Evolutionary conservation across 2,113 vertebrate genomes (phyloP).

Genomic region (Cavia porcellus): DNA sequence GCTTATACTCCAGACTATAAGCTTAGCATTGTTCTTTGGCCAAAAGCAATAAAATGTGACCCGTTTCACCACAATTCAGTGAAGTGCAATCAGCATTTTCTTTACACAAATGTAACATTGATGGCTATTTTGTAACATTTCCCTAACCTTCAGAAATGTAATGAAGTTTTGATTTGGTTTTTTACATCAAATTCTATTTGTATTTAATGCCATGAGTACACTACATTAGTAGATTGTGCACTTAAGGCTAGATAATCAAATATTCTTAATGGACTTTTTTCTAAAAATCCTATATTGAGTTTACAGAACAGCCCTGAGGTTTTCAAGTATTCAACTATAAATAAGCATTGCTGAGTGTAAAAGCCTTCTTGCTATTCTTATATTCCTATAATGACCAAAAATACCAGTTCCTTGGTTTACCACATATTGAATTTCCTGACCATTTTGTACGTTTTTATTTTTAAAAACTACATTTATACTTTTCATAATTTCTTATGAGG

Average conservation of each 20-base stretch:
- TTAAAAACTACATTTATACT: background rate
- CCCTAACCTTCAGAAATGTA: conserved; percentile 12
- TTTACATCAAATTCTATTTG: conserved; percentile 63
- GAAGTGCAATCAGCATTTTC: conserved; percentile 43
- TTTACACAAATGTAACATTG: conserved; percentile 19
- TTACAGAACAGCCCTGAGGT: conserved; percentile 57
- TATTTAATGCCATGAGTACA: conserved; percentile 33
- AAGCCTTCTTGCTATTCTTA: background rate
- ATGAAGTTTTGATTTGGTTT: background rate
- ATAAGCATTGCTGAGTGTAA: conserved; percentile 66
- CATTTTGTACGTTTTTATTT: background rate
- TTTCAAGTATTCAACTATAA: conserved; percentile 62
- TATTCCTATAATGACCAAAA: conserved; percentile 50
- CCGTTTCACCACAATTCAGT: background rate
- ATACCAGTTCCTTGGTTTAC: conserved; percentile 44
- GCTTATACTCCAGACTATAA: background rate
- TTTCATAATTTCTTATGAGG: conserved; percentile 34
- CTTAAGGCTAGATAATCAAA: conserved; percentile 73
- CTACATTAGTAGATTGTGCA: conserved; percentile 63
- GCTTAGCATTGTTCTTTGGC: conserved; percentile 35
- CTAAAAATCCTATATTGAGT: conserved; percentile 51
- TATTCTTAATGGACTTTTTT: conserved; percentile 64
- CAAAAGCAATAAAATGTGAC: conserved; percentile 62
- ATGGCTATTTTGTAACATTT: conserved; percentile 44
- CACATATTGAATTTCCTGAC: conserved; percentile 58